phyloP scores from a whole-genome alignment of 1,140 invertebrate species.

The Tenebrio molitor region DNA sequence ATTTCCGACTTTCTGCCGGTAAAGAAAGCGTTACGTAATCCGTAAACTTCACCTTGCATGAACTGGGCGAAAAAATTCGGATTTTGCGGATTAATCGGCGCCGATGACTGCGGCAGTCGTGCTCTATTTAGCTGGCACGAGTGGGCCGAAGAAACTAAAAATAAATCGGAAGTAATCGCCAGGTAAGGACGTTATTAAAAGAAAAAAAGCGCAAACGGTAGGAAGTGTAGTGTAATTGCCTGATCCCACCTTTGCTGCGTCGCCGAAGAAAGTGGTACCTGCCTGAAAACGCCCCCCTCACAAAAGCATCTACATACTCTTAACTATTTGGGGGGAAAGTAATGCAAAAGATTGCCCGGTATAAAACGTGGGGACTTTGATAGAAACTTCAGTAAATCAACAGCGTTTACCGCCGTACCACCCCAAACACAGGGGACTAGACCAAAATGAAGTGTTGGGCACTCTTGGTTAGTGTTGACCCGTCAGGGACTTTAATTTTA shows the following conservation, averaged over 20 bases:
- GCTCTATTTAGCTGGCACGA: background rate
- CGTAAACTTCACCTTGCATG: slow-evolving; percentile 15
- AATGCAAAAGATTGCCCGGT: slow-evolving; percentile 57
- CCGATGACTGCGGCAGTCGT: no score
- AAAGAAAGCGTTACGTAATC: slow-evolving; percentile 4
- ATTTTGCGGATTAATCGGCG: no score
- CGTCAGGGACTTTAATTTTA: slow-evolving; percentile 49
- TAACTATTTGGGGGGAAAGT: slow-evolving; percentile 51
- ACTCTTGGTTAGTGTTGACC: slow-evolving; percentile 64
- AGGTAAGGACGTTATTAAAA: no score
- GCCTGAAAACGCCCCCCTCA: slow-evolving; percentile 32
- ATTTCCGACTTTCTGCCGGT: slow-evolving; percentile 21
- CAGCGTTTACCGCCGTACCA: slow-evolving; percentile 57
- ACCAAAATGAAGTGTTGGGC: slow-evolving; percentile 62
- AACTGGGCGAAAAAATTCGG: background rate
- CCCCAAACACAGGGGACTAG: slow-evolving; percentile 49
- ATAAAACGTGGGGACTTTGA: slow-evolving; percentile 56
- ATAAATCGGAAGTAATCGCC: slow-evolving; percentile 22
- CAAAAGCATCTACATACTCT: slow-evolving; percentile 17
- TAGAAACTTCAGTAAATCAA: slow-evolving; percentile 59
- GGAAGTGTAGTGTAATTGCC: slow-evolving; percentile 32
- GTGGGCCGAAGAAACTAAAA: no score
- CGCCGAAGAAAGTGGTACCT: slow-evolving; percentile 27
- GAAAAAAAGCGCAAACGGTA: slow-evolving; percentile 21
- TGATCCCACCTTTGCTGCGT: slow-evolving; percentile 16